phyloP scores from a whole-genome alignment of 2,113 vertebrate genomes.

The Tilapia sparmanii region DNA sequence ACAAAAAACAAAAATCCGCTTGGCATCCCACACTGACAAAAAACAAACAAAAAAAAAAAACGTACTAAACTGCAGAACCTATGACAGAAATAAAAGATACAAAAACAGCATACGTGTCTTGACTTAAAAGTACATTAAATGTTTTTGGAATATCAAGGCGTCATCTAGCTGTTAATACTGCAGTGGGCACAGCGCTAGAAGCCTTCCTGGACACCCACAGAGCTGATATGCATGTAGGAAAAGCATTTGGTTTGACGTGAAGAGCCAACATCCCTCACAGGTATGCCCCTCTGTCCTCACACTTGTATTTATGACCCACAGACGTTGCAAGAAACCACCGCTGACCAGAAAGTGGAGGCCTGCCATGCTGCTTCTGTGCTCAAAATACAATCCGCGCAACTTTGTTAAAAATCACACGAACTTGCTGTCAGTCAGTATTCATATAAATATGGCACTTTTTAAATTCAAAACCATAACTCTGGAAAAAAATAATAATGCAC shows the following conservation, averaged over 20 bases:
- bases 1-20: not conserved
- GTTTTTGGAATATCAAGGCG: conserved; percentile 60
- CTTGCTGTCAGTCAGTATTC: not conserved
- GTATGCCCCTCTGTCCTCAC: not conserved
- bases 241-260: conserved; percentile 44
- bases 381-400: not conserved
- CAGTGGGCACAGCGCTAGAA: conserved; percentile 21
- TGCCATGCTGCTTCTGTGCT: not conserved
- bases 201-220: not conserved
- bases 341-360: not conserved
- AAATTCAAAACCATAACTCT: not conserved
- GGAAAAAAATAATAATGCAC: not conserved
- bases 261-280: not conserved
- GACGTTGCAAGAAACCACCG: not conserved
- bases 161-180: conserved; percentile 54
- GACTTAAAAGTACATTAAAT: conserved; percentile 41
- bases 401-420: not conserved
- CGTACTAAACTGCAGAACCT: conserved; percentile 40
- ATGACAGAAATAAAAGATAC: conserved; percentile 31
- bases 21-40: conserved; percentile 24
- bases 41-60: fast-evolving
- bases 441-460: not conserved
- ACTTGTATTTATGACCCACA: not conserved
- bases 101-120: conserved; percentile 48
- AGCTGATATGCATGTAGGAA: conserved; percentile 14